Evolutionary conservation across 2,113 vertebrate species (phyloP), one percentile per base, ranked within the genome.

Genomic region (Phylloscopus trochilus): DNA sequence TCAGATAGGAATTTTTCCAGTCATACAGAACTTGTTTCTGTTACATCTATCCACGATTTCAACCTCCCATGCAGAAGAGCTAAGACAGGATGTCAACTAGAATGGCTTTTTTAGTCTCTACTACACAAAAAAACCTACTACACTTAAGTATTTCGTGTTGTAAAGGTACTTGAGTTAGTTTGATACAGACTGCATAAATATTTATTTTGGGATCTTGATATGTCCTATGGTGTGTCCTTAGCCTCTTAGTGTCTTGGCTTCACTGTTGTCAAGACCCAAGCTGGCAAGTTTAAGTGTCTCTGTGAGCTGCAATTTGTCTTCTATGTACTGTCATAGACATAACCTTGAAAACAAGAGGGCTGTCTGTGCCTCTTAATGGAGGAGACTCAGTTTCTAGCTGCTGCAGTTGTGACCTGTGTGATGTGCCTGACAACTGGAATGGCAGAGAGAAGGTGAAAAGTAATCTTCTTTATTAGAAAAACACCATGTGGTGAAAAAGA

Each of bases 191-290:
- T 94, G 15, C 13, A 78, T n/a, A 77, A 69, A 49, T 58, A 33
- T 18, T 43, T 75, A 2, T 8, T 81, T 81, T 41, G 59, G 24
- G 10, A 69, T 80, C 68, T 41, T 69, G n/a, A 19, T 33, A 39
- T 0, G 1, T 72, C 15, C 20, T 5, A 0, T 39, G 67, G 21
- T 47, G 49, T 72, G 13, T 75, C n/a, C 46, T 69, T 41, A 77
- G 5, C 23, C 3, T 39, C 24, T 31, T 49, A 9, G 46, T 53
- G 46, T 67, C 31, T 60, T 76, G 37, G 3, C 31, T 83, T 86
- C 17, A 12, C 22, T 76, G 5, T 23, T 68, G 26, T 56, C 30
- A 69, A 44, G 63, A 86, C 24, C 13, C 23, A 56, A 49, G 5
- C 0, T 67, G 47, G 19, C 23, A 88, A 76, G 5, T n/a, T 92